Base-by-base conservation (phyloP, 1,140 invertebrate genomes). In the Drosophila oshimai region DNA sequence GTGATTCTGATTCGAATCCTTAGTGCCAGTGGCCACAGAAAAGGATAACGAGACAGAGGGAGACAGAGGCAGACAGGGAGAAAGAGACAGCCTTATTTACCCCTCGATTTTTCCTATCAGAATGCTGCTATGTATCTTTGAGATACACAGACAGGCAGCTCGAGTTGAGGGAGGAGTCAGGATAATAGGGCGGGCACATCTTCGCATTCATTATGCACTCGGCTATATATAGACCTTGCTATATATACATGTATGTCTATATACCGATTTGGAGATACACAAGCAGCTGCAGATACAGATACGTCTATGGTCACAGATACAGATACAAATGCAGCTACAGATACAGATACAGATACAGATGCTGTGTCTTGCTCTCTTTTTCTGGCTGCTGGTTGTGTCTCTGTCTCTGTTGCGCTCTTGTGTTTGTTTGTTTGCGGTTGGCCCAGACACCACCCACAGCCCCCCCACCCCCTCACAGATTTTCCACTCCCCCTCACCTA, bases 141-240 rank as follows among this genome's bases (percentile, higher is more conserved):
- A 86, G 76, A 86, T 76, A 87, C 81, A 76, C 47, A 49, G 49
- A 65, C 41, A 42, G 29, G 47, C 61, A 31, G 39, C 54, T 34
- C 13, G 20, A 50, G 34, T 69, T 68, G 76, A 69, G 86, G 86
- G 86, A 89, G 86, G 86, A 89, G 89, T 68, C 83, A 89, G 86
- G 86, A 89, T 89, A 89, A 89, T 87, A 89, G 86, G 86, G 86
- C 86, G 86, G 68, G 70, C 70, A 89, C 80, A 89, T 89, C 86
- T 73, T 89, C 77, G 74, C 80, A 89, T 89, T 86, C 80, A 89
- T 89, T 89, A 89, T 89, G 69, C 86, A 84, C 78, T 77, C 33
- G 41, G 20, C 62, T 37, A 60, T 50, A 57, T 41, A 62, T 42
- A 74, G 15, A 33, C 18, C 28, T 22, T 28, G 29, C 18, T 24